Conservation (phyloP, 1,140 invertebrate genomes). For the Asobara japonica region DNA sequence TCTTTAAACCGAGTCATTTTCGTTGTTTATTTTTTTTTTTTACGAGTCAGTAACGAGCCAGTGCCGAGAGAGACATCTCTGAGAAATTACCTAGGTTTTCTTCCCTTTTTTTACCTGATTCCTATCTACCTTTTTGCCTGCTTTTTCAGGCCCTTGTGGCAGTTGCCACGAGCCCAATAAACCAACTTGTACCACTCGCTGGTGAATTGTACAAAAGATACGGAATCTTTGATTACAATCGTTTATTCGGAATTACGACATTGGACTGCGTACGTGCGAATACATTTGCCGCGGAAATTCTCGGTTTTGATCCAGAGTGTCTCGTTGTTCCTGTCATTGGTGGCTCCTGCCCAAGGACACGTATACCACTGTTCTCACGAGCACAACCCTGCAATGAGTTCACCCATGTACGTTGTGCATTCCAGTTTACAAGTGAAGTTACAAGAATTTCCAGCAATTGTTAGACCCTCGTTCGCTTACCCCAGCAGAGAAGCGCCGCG, state of each 20-base stretch:
- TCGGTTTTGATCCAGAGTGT: slow-evolving; percentile 71
- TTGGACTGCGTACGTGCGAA: slow-evolving; percentile 82
- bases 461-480: too few relatives aligned
- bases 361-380: slow-evolving; percentile 84
- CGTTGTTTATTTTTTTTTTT: neutral
- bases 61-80: neutral
- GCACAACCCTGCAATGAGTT: slow-evolving; percentile 68
- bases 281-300: slow-evolving; percentile 71
- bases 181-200: slow-evolving; percentile 70
- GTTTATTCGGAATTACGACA: slow-evolving; percentile 82
- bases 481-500: too few relatives aligned
- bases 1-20: neutral
- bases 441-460: too few relatives aligned
- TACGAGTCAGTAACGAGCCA: neutral
- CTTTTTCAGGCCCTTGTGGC: slow-evolving; percentile 67
- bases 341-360: slow-evolving; percentile 81
- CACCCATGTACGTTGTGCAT: slow-evolving; percentile 26
- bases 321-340: slow-evolving; percentile 84
- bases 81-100: neutral
- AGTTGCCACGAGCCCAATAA: slow-evolving; percentile 70
- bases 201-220: slow-evolving; percentile 70
- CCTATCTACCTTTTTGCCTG: neutral
- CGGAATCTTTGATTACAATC: slow-evolving; percentile 74
- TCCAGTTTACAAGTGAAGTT: too few relatives aligned
- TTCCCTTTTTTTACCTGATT: neutral